Percentiles rank a stretch among this genome's conserved stretches.
Conservation (phyloP, 2,113 vertebrate species). For the Calyptommatus sinebrachiatus region DNA sequence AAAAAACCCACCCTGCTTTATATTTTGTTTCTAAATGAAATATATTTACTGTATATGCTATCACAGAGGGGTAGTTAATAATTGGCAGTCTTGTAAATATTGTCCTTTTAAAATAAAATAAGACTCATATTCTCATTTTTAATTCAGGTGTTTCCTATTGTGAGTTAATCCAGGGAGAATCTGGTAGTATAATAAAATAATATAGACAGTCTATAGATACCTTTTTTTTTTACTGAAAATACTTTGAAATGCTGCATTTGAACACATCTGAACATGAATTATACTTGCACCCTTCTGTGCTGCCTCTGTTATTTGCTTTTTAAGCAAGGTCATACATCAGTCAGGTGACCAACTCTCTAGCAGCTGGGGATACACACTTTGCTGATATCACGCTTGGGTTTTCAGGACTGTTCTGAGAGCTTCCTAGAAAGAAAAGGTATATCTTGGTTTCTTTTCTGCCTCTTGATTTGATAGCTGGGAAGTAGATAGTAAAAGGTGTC, state of each 20-base stretch:
- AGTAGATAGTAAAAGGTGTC: slow-evolving; percentile 44
- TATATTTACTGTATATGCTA: not conserved
- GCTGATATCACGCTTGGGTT: slow-evolving; percentile 4
- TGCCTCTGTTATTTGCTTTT: slow-evolving; percentile 65
- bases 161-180: not conserved
- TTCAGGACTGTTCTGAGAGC: not conserved
- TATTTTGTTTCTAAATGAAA: not conserved
- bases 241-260: not conserved
- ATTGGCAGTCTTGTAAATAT: slow-evolving; percentile 31
- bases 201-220: accelerated
- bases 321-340: slow-evolving; percentile 69
- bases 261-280: slow-evolving; percentile 33
- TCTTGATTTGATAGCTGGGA: slow-evolving; percentile 21
- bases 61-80: slow-evolving; percentile 26
- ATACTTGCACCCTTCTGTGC: slow-evolving; percentile 36
- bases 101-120: not conserved
- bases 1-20: not conserved
- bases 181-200: not conserved
- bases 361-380: slow-evolving; percentile 40
- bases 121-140: not conserved
- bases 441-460: slow-evolving; percentile 6
- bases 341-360: slow-evolving; percentile 65
- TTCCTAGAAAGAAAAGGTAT: not conserved
- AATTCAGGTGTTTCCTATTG: not conserved
- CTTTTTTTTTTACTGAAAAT: slow-evolving; percentile 35